phyloP scores from a whole-genome alignment of 2,113 vertebrate genomes.

The Psittacara wagleri region DNA sequence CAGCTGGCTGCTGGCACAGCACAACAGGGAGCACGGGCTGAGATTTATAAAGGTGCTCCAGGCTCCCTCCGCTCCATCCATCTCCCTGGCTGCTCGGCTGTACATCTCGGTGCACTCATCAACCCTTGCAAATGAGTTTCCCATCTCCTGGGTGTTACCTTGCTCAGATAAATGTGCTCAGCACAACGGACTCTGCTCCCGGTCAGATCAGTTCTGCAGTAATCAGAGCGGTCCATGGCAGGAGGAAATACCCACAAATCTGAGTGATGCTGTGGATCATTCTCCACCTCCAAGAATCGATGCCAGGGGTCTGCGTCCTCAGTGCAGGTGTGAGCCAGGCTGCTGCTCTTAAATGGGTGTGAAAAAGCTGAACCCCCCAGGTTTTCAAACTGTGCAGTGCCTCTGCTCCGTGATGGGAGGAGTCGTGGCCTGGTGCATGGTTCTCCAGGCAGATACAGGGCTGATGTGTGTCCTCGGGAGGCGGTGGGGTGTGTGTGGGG shows the following conservation, averaged over 20 bases:
- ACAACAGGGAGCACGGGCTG: background rate
- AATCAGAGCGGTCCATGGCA: background rate
- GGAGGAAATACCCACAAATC: background rate
- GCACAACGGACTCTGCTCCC: background rate
- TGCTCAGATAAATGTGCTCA: conserved; percentile 4
- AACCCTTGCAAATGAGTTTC: conserved; percentile 3
- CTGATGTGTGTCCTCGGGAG: background rate
- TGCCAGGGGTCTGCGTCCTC: accelerated
- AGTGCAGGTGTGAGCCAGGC: accelerated
- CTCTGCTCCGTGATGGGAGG: background rate
- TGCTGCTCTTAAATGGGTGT: background rate
- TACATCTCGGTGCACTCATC: background rate
- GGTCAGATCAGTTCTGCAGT: background rate
- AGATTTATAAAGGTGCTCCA: conserved; percentile 57
- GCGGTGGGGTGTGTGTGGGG: background rate
- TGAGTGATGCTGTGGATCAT: background rate
- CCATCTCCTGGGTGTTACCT: background rate
- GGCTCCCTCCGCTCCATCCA: conserved; percentile 17
- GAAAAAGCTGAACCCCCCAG: background rate
- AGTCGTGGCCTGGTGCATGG: accelerated
- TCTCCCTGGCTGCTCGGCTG: background rate
- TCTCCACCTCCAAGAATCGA: background rate
- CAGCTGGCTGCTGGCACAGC: conserved; percentile 53
- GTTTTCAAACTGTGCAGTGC: accelerated
- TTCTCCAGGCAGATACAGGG: background rate